A percentile compares a stretch with the other conserved stretches of the same genome.
Evolutionary conservation across 1,140 invertebrate genomes (phyloP).

Genomic region (Drosophila pseudoananassae): DNA sequence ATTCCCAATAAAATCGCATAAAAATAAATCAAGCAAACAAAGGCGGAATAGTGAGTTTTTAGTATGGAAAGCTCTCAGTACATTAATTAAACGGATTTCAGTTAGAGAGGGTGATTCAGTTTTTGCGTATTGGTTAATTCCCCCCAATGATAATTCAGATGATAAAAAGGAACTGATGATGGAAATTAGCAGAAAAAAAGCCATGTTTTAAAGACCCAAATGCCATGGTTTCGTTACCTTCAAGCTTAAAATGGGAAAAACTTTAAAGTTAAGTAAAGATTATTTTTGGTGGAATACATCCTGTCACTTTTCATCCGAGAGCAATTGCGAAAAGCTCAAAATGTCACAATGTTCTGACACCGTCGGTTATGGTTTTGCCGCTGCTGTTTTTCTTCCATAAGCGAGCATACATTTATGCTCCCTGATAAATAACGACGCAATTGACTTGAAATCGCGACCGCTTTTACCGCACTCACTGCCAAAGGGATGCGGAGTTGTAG

Average conservation of each 20-base stretch:
- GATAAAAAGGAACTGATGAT: no score
- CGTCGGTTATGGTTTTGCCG: slow-evolving; percentile 8
- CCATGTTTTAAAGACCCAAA: no score
- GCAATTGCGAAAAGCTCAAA: slow-evolving; percentile 45
- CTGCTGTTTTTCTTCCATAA: background rate
- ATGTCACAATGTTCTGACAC: slow-evolving; percentile 38
- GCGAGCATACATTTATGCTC: slow-evolving; percentile 49
- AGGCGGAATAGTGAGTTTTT: background rate
- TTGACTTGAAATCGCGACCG: slow-evolving; percentile 71
- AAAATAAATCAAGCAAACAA: slow-evolving; percentile 45
- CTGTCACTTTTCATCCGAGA: slow-evolving; percentile 16
- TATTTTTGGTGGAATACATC: slow-evolving; percentile 3
- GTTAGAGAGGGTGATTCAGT: background rate
- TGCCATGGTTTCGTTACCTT: background rate
- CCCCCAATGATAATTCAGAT: no score
- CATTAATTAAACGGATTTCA: slow-evolving; percentile 22
- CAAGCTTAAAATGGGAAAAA: background rate
- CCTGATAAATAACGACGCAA: slow-evolving; percentile 77
- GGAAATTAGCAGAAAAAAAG: no score
- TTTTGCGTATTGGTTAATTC: background rate
- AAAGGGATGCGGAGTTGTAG: slow-evolving; percentile 15
- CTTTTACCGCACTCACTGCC: slow-evolving; percentile 49
- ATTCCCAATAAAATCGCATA: slow-evolving; percentile 31
- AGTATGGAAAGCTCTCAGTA: slow-evolving; percentile 22
- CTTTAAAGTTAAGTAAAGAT: background rate